These are phyloP conservation scores for Trematocara stigmaticum DNA, from an alignment of 2,113 vertebrate species.

Conservation along the genomic window DNA sequence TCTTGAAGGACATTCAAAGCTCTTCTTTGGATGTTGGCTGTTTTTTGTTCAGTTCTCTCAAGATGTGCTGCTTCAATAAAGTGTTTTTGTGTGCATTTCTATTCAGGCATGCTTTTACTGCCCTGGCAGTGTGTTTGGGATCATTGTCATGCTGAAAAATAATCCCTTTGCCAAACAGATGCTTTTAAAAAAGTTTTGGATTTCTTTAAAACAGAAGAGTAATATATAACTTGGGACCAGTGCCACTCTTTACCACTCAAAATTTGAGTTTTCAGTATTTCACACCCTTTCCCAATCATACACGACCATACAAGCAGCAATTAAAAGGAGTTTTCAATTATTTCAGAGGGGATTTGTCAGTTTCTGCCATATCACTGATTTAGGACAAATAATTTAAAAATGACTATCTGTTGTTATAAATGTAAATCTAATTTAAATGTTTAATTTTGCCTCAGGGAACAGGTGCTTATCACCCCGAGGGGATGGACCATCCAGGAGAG, in stretches of 20 bases:
- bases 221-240: neutral
- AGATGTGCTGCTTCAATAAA: neutral
- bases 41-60: neutral
- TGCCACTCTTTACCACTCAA: accelerated
- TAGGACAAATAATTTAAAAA: neutral
- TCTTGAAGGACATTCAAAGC: neutral
- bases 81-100: neutral
- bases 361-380: too few relatives aligned
- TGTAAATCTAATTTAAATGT: neutral
- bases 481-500: accelerated
- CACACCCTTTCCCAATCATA: accelerated
- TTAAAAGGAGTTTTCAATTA: neutral
- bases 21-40: neutral
- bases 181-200: accelerated
- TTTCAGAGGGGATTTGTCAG: too few relatives aligned
- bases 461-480: accelerated
- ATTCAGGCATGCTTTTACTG: neutral
- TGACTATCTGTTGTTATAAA: accelerated
- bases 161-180: accelerated
- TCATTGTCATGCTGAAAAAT: neutral
- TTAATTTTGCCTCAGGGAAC: neutral
- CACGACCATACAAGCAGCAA: neutral
- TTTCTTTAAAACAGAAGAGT: neutral
- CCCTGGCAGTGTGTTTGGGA: neutral
- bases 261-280: neutral